Base-by-base conservation (phyloP, 2,888 invertebrate species). In the Galerucella calmariensis region DNA sequence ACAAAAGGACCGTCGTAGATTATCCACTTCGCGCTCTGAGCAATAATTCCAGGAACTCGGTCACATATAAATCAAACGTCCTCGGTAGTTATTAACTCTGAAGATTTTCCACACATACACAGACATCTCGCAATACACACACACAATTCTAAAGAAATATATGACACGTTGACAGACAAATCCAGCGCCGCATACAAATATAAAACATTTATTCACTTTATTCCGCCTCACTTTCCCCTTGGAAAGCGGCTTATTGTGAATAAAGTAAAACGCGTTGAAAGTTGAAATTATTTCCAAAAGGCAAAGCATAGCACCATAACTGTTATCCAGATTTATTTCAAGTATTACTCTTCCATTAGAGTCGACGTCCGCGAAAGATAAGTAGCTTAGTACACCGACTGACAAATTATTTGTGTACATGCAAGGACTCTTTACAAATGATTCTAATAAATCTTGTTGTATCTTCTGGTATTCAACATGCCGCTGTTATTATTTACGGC, bases 371-470 rank as follows among this genome's bases (percentile, higher is more conserved):
- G 73, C 75, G 75, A 75, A 77, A 77, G 80, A 79, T 80, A 80
- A 80, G 80, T 78, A 80, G 79, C 80, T 80, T 80, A 80, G 73
- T 74, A 78, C 75, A 77, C 73, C 78, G 71, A 69, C 78, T 80
- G 80, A 79, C 79, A 80, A 80, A 79, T 80, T 79, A 79, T 79
- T 79, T 79, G 79, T 80, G 79, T 79, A 79, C 79, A 80, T 78
- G 76, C 73, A 73, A 67, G 62, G 77, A 75, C 75, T 74, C 73
- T 73, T 78, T 75, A 79, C 79, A 79, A 79, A 79, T 79, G 79
- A 78, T 75, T 73, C 48, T 71, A 61, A 79, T 79, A 76, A 76
- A 78, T 79, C 75, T 77, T 58, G 51, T 56, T 62, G 72, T 77
- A 77, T 77, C 77, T 77, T 75, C 70, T 66, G 68, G 67, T 66